These are phyloP conservation scores for Heliconius eleuchia DNA, from an alignment of 1,140 invertebrate species.

Conservation along the genomic window DNA sequence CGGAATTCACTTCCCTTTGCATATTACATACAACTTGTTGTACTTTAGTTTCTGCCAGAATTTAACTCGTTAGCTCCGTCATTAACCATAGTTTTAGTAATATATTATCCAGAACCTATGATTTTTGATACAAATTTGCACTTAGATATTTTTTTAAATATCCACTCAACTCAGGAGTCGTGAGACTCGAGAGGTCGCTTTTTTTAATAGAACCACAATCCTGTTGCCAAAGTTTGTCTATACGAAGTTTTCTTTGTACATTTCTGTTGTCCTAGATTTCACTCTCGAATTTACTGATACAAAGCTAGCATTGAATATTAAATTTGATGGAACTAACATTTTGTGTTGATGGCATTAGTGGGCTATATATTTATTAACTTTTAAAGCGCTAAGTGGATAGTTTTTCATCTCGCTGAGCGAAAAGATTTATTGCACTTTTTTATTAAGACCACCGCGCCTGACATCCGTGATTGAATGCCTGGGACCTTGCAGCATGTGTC, in stretches of 20 bases:
- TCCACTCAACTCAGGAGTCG: constrained; percentile 58
- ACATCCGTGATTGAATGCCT: constrained; percentile 53
- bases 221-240: constrained; percentile 30
- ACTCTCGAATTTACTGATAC: constrained; percentile 22
- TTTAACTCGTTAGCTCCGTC: not conserved
- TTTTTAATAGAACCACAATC: constrained; percentile 58
- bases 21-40: too few species aligned
- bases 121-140: constrained; percentile 11
- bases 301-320: constrained; percentile 38
- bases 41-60: not conserved
- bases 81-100: not conserved
- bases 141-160: constrained; percentile 43
- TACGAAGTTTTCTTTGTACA: constrained; percentile 44
- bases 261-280: constrained; percentile 30
- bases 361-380: constrained; percentile 52
- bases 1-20: not conserved
- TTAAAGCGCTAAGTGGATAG: constrained; percentile 58
- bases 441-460: constrained; percentile 56
- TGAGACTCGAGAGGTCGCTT: constrained; percentile 46
- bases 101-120: constrained; percentile 35
- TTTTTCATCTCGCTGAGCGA: constrained; percentile 50
- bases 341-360: constrained; percentile 19
- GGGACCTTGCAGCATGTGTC: constrained; percentile 28
- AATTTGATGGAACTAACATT: constrained; percentile 18
- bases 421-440: constrained; percentile 63